Base-by-base conservation (phyloP, 2,797 vertebrate genomes). In the Labeo calbasu region DNA sequence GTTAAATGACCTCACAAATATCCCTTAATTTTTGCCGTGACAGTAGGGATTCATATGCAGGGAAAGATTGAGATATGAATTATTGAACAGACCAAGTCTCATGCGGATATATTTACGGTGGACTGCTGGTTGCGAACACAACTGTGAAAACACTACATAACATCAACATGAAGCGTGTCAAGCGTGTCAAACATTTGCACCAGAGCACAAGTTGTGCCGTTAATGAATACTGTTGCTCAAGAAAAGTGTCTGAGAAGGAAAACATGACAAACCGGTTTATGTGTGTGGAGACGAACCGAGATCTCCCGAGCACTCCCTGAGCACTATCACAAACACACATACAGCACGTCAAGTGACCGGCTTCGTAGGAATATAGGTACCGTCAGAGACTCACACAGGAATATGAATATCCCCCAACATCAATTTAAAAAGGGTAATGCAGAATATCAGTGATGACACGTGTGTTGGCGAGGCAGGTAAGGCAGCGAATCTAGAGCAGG, bases 1-100 rank as follows among this genome's bases (percentile, higher is more conserved):
- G 11, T 21, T 32, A 92, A 94, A 93, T 95, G 88, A 93, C 91
- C 89, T 92, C 85, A 91, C 92, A 92, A 92, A 91, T 91, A 93
- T 93, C 89, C 91, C 92, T 92, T 93, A 90, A 95, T 93, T 93
- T 65, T 86, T 85, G 90, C 83, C 92, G 92, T 94, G 93, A 93
- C 87, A 89, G 88, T 91, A 90, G 15, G 40, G 90, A 94, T 94
- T 95, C 88, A 94, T 94, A 93, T 93, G 90, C 89, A 86, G 86
- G 89, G 87, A 92, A 92, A 93, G 93, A 92, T 94, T 93, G 92
- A 92, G 92, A 88, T 88, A 92, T 93, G 88, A 94, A 95, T 94
- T 93, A 94, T 93, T 93, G 86, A 95, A 89, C 89, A 94, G 92
- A 88, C 92, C 89, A 91, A 92, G 90, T 91, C 90, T 92, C 88